Conservation (phyloP, 30 jellyfish, hydroid and myxozoan species). For the Turritopsis dohrnii region DNA sequence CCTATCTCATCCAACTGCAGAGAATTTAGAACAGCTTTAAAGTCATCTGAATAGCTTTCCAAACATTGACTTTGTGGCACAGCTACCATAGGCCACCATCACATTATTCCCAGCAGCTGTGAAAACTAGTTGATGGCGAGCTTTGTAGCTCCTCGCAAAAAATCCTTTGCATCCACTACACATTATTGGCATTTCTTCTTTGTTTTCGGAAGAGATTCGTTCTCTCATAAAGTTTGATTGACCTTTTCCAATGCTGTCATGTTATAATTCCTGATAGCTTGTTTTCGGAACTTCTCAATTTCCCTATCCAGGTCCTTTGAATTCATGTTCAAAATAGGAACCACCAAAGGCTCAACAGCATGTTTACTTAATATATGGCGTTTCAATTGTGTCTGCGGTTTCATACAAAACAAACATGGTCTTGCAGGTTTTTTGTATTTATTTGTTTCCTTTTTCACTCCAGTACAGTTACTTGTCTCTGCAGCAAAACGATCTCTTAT, state of each 20-base stretch:
- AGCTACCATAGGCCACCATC: constrained; percentile 22
- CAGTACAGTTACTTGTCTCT: no score
- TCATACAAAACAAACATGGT: constrained; percentile 21
- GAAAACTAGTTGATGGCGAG: constrained; percentile 15
- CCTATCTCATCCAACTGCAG: background rate
- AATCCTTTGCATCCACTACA: constrained; percentile 17
- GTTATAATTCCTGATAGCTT: background rate
- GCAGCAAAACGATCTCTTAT: no score
- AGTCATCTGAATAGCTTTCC: background rate
- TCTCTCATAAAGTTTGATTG: background rate
- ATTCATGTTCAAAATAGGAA: background rate
- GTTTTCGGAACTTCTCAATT: background rate
- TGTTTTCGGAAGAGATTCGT: background rate
- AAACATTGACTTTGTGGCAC: background rate
- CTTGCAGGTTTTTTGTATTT: constrained; percentile 15
- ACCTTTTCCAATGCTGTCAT: background rate
- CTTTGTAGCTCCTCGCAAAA: constrained; percentile 6
- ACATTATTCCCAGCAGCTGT: constrained; percentile 6
- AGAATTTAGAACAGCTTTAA: background rate
- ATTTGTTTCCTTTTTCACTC: background rate
- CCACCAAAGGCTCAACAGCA: background rate
- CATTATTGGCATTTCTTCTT: constrained; percentile 16
- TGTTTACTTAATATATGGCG: constrained; percentile 21
- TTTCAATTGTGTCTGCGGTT: background rate
- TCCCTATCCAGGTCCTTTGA: background rate